These are phyloP conservation scores for Nesidiocoris tenuis DNA, from an alignment of 2,888 invertebrate genomes.

Conservation along the genomic window DNA sequence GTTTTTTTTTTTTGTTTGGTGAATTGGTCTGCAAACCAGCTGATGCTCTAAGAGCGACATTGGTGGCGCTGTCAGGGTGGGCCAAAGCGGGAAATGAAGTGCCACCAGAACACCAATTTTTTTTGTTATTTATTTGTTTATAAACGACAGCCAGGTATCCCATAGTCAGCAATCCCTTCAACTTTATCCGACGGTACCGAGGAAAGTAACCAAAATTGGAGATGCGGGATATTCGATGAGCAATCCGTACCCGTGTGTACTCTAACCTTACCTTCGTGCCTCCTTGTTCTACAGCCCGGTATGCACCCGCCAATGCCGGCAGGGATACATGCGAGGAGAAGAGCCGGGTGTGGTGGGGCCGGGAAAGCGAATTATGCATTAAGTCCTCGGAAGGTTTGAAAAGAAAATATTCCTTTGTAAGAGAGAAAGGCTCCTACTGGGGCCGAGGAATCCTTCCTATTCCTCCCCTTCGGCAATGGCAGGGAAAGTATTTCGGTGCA, in stretches of 20 bases:
- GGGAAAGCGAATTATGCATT: background rate
- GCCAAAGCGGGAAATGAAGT: too few species aligned
- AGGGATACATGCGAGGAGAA: background rate
- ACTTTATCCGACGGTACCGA: too few species aligned
- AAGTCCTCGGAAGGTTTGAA: background rate
- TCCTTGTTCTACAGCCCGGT: background rate
- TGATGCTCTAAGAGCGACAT: too few species aligned
- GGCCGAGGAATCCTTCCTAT: background rate
- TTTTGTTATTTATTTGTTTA: too few species aligned
- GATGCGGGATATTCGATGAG: too few species aligned
- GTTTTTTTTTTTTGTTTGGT: too few species aligned
- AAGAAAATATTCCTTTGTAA: background rate
- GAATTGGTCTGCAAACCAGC: too few species aligned
- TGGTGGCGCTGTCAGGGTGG: too few species aligned
- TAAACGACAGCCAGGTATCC: too few species aligned
- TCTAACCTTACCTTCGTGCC: background rate
- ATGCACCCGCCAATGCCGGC: background rate
- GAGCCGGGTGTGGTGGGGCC: background rate
- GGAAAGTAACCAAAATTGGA: too few species aligned
- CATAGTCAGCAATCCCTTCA: too few species aligned
- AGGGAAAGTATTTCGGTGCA: background rate
- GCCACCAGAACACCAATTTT: too few species aligned
- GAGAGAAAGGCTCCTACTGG: background rate
- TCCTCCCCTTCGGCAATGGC: background rate
- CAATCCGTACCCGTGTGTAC: background rate